Conservation (phyloP, 2,888 invertebrate species). For the Oeneis ivallda region DNA sequence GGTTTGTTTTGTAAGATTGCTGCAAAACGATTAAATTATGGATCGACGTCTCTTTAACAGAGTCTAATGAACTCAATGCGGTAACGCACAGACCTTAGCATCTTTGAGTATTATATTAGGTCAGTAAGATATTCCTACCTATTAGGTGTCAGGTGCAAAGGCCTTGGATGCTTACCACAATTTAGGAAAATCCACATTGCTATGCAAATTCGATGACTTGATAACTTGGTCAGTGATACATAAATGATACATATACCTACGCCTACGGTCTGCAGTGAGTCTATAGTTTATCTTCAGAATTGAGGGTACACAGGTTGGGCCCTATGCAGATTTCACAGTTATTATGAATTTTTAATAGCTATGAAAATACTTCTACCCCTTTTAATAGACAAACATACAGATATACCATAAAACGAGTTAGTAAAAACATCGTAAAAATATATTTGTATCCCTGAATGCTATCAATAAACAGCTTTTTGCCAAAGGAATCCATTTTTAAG, state of each 20-base stretch:
- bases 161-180: neutral
- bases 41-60: too few species aligned
- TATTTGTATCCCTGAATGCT: slow-evolving; percentile 1
- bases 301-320: too few species aligned
- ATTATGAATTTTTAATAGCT: too few species aligned
- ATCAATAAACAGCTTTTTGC: slow-evolving; percentile 40
- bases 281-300: too few species aligned
- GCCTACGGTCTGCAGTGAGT: neutral
- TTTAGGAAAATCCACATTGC: slow-evolving; percentile 7
- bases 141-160: neutral
- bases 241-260: neutral
- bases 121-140: neutral
- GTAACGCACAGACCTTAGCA: neutral
- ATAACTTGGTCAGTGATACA: neutral
- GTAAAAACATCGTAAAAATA: neutral
- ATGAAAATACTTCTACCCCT: too few species aligned
- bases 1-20: too few species aligned
- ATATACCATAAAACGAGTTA: too few species aligned
- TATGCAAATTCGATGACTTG: slow-evolving; percentile 2
- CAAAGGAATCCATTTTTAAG: slow-evolving; percentile 42
- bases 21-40: too few species aligned
- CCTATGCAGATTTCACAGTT: too few species aligned
- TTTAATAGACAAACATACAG: too few species aligned
- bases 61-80: neutral
- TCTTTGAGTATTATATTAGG: neutral